These are phyloP conservation scores for Stenchaetothrips biformis DNA, from an alignment of 2,888 invertebrate species.

Conservation along the genomic window DNA sequence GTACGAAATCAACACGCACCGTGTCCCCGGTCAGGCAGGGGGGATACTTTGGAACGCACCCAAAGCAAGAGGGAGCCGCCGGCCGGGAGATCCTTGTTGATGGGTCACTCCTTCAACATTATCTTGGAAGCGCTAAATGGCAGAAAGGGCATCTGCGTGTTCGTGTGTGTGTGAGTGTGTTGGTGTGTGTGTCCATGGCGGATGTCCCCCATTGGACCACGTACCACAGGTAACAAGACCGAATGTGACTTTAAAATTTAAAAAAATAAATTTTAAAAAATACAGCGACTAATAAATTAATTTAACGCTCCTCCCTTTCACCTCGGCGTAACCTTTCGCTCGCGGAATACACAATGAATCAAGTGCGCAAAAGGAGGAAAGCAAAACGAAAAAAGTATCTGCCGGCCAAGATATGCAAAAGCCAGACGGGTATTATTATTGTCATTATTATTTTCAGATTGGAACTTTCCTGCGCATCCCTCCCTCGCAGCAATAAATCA, in stretches of 20 bases:
- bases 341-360: background rate
- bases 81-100: conserved; percentile 4
- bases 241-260: too few relatives aligned
- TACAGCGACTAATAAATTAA: too few relatives aligned
- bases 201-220: too few relatives aligned
- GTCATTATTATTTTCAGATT: background rate
- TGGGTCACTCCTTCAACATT: conserved; percentile 23
- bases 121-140: background rate
- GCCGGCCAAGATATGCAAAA: background rate
- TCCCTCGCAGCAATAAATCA: conserved; percentile 11
- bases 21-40: too few relatives aligned
- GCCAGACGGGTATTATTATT: background rate
- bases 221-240: too few relatives aligned
- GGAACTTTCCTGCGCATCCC: background rate
- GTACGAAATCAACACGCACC: too few relatives aligned
- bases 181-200: too few relatives aligned
- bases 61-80: background rate
- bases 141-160: background rate
- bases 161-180: too few relatives aligned
- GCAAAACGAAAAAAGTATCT: background rate
- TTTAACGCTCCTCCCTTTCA: too few relatives aligned
- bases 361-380: background rate
- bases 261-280: too few relatives aligned
- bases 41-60: too few relatives aligned
- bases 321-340: too few relatives aligned